Evolutionary conservation across 2,797 vertebrate genomes (phyloP).

Genomic region (Uromys caudimaculatus): DNA sequence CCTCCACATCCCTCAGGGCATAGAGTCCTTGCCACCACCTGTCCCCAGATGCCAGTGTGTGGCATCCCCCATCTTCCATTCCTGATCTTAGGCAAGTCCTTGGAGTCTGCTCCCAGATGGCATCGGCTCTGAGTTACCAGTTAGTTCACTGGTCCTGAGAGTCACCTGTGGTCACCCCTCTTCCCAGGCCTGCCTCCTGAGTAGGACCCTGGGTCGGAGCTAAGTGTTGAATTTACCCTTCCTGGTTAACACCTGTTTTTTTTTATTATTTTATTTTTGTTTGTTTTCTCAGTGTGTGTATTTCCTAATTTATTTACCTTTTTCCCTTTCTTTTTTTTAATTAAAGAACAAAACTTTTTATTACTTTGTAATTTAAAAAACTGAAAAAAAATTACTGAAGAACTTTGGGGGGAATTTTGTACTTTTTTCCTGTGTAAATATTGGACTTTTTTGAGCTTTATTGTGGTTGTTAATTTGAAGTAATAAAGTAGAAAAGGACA

Average conservation of each 20-base stretch:
- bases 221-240: constrained; percentile 79
- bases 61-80: constrained; percentile 59
- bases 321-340: constrained; percentile 88
- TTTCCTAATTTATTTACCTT: constrained; percentile 92
- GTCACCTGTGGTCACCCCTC: constrained; percentile 51
- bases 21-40: not conserved
- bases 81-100: constrained; percentile 66
- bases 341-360: constrained; percentile 92
- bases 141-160: constrained; percentile 73
- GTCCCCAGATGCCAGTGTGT: constrained; percentile 45
- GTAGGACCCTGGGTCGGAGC: constrained; percentile 70
- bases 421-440: constrained; percentile 94
- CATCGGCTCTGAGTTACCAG: constrained; percentile 74
- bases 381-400: constrained; percentile 89
- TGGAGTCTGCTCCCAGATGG: constrained; percentile 79
- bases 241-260: constrained; percentile 86
- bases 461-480: constrained; percentile 93
- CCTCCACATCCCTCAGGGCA: constrained; percentile 39
- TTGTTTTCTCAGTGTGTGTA: constrained; percentile 81
- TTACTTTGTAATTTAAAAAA: constrained; percentile 93
- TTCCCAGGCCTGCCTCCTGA: constrained; percentile 74
- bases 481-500: constrained; percentile 93
- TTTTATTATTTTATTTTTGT: constrained; percentile 81
- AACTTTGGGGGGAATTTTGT: constrained; percentile 92
- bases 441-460: constrained; percentile 93